phyloP scores from a whole-genome alignment of 1,140 invertebrate genomes.

The Propsilocerus akamusi region DNA sequence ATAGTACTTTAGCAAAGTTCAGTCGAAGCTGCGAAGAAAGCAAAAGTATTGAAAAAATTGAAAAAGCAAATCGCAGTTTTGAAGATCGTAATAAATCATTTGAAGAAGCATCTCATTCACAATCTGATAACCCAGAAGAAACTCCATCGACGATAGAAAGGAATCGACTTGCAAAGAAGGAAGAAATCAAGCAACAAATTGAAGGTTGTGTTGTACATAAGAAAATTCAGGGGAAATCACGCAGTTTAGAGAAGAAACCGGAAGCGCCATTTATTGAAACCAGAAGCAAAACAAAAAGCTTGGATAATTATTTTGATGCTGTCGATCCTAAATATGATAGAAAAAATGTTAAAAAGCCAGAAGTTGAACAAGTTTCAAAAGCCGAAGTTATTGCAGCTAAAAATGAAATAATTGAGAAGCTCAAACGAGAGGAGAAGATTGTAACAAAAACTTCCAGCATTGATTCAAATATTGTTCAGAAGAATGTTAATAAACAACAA shows the following conservation, averaged over 20 bases:
- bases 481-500: background rate
- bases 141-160: slow-evolving; percentile 27
- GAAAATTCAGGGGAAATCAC: slow-evolving; percentile 30
- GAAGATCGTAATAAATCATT: slow-evolving; percentile 37
- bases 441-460: background rate
- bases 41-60: slow-evolving; percentile 27
- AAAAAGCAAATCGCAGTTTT: slow-evolving; percentile 35
- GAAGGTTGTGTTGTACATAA: slow-evolving; percentile 37
- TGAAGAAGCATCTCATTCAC: too few relatives aligned
- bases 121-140: slow-evolving; percentile 31
- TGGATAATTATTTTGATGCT: slow-evolving; percentile 19
- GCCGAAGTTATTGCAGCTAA: background rate
- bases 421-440: background rate
- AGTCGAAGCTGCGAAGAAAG: slow-evolving; percentile 46
- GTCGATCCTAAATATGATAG: slow-evolving; percentile 11
- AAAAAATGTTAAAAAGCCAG: slow-evolving; percentile 11
- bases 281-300: slow-evolving; percentile 38
- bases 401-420: background rate
- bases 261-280: slow-evolving; percentile 25
- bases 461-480: too few relatives aligned
- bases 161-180: slow-evolving; percentile 34
- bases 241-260: slow-evolving; percentile 31
- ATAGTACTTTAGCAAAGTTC: slow-evolving; percentile 41
- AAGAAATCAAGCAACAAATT: slow-evolving; percentile 38
- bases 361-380: background rate